Conservation (phyloP, 1,140 invertebrate species). For the Saccostrea glomerata region DNA sequence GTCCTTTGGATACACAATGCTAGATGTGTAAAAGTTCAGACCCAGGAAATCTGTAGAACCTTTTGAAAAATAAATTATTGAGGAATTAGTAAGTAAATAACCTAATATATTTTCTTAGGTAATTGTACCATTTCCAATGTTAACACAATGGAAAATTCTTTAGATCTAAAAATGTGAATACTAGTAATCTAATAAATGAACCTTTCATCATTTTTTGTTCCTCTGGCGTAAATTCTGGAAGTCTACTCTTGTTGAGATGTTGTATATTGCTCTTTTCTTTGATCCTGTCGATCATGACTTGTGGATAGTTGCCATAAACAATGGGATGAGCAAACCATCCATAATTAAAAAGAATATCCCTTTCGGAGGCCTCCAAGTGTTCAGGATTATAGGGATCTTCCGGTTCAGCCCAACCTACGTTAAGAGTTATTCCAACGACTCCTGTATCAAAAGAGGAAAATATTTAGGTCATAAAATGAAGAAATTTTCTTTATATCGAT, state of each 20-base stretch:
- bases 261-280: constrained; percentile 55
- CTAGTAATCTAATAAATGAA: background rate
- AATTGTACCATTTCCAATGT: background rate
- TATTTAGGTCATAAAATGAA: background rate
- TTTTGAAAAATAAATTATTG: constrained; percentile 34
- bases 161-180: too few relatives aligned
- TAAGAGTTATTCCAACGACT: constrained; percentile 57
- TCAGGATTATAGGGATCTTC: constrained; percentile 39
- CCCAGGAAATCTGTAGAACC: constrained; percentile 64
- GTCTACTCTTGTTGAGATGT: constrained; percentile 55
- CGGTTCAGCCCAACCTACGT: constrained; percentile 57
- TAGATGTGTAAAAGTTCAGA: constrained; percentile 68
- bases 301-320: constrained; percentile 75
- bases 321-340: constrained; percentile 76
- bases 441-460: background rate
- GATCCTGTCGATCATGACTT: constrained; percentile 67
- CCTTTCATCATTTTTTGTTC: constrained; percentile 57
- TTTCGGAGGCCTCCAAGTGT: constrained; percentile 60
- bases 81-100: background rate
- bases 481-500: background rate
- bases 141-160: too few relatives aligned
- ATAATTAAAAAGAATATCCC: constrained; percentile 65
- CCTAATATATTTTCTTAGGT: background rate
- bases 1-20: constrained; percentile 51
- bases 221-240: constrained; percentile 61